Conservation (phyloP, 2,113 vertebrate genomes). For the Campylomormyrus tamandua region DNA sequence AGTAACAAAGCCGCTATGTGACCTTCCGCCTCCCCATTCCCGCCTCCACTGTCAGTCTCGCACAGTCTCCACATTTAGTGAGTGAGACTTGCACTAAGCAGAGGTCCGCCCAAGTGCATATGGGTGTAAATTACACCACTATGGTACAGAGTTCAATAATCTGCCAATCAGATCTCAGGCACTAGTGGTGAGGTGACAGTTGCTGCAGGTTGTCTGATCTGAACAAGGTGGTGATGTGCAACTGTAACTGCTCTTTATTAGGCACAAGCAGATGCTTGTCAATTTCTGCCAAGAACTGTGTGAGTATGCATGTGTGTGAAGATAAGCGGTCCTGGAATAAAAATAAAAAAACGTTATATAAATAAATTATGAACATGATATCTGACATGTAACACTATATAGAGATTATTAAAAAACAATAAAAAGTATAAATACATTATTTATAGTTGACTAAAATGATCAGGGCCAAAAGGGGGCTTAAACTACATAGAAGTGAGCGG, state of each 20-base stretch:
- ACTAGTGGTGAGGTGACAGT: neutral
- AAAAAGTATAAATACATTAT: neutral
- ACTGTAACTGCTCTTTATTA: neutral
- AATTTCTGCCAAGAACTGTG: neutral
- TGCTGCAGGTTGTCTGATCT: neutral
- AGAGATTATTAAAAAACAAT: neutral
- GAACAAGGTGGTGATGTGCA: neutral
- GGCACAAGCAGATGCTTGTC: neutral
- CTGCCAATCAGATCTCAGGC: neutral
- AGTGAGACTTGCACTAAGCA: neutral
- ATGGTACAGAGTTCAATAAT: neutral
- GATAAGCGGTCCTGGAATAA: neutral
- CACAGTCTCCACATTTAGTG: conserved; percentile 3
- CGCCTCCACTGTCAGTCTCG: conserved; percentile 9
- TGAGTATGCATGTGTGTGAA: neutral
- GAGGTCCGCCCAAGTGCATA: neutral
- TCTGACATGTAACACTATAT: neutral
- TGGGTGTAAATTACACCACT: neutral
- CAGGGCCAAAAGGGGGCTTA: neutral
- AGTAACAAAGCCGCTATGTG: conserved; percentile 39
- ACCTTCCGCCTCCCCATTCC: conserved; percentile 36
- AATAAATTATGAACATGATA: neutral
- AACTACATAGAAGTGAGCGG: neutral
- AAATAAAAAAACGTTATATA: neutral
- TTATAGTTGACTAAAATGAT: neutral